Conservation (phyloP, 2,797 vertebrate genomes). For the Oreochromis mossambicus region DNA sequence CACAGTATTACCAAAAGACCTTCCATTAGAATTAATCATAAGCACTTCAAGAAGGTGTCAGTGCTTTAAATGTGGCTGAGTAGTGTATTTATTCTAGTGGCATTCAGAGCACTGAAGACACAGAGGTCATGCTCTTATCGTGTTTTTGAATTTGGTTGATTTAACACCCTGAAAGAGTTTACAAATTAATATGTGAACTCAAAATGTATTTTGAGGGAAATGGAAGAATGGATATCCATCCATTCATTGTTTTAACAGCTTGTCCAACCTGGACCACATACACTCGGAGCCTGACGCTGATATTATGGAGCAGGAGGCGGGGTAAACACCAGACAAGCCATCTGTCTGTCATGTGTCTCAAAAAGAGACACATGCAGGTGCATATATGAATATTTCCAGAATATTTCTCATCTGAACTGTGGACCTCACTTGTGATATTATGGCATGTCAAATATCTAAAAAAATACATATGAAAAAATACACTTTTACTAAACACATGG, state of each 20-base stretch:
- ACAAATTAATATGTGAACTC: neutral
- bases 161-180: neutral
- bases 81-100: neutral
- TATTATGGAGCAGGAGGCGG: neutral
- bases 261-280: neutral
- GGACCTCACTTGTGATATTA: neutral
- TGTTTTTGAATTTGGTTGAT: neutral
- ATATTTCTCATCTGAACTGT: neutral
- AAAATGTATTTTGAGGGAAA: neutral
- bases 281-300: neutral
- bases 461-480: neutral
- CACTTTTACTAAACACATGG: neutral
- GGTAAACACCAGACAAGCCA: neutral
- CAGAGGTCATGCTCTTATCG: neutral
- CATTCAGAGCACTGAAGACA: neutral
- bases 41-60: neutral
- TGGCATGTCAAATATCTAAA: neutral
- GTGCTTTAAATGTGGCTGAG: neutral
- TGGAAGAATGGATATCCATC: neutral
- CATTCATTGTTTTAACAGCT: neutral
- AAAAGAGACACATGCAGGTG: neutral
- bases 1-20: neutral
- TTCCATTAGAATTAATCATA: neutral
- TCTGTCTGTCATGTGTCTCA: neutral
- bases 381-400: neutral